phyloP scores from a whole-genome alignment of 2,888 invertebrate genomes.

The Drosophila trichaetosa region DNA sequence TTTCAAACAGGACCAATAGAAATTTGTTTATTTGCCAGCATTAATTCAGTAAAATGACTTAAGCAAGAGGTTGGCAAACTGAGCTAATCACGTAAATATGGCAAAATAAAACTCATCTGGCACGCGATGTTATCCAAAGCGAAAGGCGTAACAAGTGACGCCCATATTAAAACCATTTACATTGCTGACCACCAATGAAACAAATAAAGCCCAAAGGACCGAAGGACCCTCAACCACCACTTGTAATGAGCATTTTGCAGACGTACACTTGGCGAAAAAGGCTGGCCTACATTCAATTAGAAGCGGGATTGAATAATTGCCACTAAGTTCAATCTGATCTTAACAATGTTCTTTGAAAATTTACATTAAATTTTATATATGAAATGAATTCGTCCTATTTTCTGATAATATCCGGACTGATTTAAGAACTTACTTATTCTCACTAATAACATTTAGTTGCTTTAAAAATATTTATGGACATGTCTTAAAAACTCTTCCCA shows the following conservation, averaged over 20 bases:
- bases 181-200: conserved; percentile 37
- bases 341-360: neutral
- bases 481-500: neutral
- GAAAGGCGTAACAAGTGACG: conserved; percentile 66
- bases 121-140: conserved; percentile 40
- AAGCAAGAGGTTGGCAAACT: conserved; percentile 41
- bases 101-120: conserved; percentile 24
- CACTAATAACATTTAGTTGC: neutral
- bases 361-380: neutral
- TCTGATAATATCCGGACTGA: neutral
- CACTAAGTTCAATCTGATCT: neutral
- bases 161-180: conserved; percentile 31
- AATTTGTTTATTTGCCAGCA: conserved; percentile 22
- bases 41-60: conserved; percentile 20
- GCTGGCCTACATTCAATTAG: neutral
- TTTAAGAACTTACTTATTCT: neutral
- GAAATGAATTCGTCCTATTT: neutral
- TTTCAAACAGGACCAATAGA: neutral
- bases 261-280: conserved; percentile 7
- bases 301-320: neutral
- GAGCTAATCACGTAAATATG: conserved; percentile 64
- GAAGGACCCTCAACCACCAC: conserved; percentile 6
- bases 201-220: conserved; percentile 3
- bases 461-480: neutral
- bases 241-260: conserved; percentile 56